These are phyloP conservation scores for Sparus aurata DNA, from an alignment of 2,797 vertebrate genomes.

Conservation along the genomic window DNA sequence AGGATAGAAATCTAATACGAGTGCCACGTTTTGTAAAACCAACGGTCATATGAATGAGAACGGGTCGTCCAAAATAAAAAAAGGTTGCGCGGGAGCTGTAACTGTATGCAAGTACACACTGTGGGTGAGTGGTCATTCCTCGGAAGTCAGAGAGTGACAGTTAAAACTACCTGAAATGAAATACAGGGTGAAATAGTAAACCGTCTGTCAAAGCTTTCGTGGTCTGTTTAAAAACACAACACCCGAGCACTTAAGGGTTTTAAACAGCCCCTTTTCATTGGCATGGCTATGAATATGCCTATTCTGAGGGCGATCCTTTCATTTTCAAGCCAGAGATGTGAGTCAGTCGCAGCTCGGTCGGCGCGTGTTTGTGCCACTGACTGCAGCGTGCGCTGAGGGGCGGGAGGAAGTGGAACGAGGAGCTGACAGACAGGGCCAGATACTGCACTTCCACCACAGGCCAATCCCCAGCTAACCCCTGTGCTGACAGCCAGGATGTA, in stretches of 20 bases:
- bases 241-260: conserved; percentile 83
- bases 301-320: conserved; percentile 76
- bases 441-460: conserved; percentile 81
- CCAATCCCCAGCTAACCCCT: conserved; percentile 83
- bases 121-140: conserved; percentile 62
- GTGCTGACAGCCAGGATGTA: conserved; percentile 86
- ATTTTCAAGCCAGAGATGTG: conserved; percentile 67
- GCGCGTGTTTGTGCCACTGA: conserved; percentile 71
- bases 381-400: conserved; percentile 65
- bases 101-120: conserved; percentile 76
- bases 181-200: conserved; percentile 82
- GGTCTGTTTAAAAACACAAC: conserved; percentile 88
- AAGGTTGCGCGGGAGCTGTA: conserved; percentile 45
- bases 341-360: conserved; percentile 59
- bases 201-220: conserved; percentile 84
- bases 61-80: not conserved
- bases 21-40: conserved; percentile 47
- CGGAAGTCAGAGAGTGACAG: conserved; percentile 69
- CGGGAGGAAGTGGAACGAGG: conserved; percentile 79
- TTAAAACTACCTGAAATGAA: conserved; percentile 82
- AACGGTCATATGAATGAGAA: conserved; percentile 59
- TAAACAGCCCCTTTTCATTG: conserved; percentile 77
- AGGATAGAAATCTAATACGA: conserved; percentile 21
- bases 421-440: conserved; percentile 85
- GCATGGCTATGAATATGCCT: conserved; percentile 79